Conservation (phyloP, 35 echinoderm and acorn worm species). For the Apostichopus californicus region DNA sequence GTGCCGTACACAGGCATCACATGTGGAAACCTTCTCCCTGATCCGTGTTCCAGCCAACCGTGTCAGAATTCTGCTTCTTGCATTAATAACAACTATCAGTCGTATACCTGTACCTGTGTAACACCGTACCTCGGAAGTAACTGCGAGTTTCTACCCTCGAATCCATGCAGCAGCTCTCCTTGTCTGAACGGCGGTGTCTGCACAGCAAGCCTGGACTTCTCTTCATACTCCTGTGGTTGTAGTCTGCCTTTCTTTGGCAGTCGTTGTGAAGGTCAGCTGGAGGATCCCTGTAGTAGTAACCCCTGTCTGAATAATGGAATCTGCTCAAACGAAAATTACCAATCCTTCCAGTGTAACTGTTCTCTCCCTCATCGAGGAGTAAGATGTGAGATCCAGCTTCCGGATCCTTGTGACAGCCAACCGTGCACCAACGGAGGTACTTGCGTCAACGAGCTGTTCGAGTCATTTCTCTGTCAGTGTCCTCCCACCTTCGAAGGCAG, state of each 20-base stretch:
- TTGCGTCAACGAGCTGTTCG: conserved; percentile 7
- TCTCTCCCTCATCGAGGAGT: conserved; percentile 46
- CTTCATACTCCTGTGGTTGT: conserved; percentile 53
- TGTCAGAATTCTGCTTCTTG: conserved; percentile 61
- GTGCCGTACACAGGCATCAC: conserved; percentile 19
- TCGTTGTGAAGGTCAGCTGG: conserved; percentile 51
- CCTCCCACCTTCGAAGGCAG: conserved; percentile 33
- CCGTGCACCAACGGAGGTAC: conserved; percentile 58
- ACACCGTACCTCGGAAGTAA: conserved; percentile 44
- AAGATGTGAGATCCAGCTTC: conserved; percentile 47
- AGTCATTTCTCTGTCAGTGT: conserved; percentile 56
- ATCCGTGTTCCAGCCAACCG: conserved; percentile 56
- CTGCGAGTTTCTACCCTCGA: conserved; percentile 44
- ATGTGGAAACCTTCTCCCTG: conserved; percentile 43
- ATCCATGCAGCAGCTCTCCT: conserved; percentile 54
- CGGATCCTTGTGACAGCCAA: conserved; percentile 67
- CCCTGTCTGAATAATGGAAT: conserved; percentile 62
- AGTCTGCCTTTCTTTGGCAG: conserved; percentile 37
- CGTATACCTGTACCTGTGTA: conserved; percentile 58
- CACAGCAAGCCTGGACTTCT: conserved; percentile 31
- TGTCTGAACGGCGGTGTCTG: conserved; percentile 58
- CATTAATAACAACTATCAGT: conserved; percentile 46
- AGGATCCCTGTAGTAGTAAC: conserved; percentile 59
- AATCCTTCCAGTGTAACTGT: conserved; percentile 67
- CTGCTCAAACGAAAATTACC: conserved; percentile 39